Base-by-base conservation (phyloP, 2,797 vertebrate species). In the Malurus splendens region DNA sequence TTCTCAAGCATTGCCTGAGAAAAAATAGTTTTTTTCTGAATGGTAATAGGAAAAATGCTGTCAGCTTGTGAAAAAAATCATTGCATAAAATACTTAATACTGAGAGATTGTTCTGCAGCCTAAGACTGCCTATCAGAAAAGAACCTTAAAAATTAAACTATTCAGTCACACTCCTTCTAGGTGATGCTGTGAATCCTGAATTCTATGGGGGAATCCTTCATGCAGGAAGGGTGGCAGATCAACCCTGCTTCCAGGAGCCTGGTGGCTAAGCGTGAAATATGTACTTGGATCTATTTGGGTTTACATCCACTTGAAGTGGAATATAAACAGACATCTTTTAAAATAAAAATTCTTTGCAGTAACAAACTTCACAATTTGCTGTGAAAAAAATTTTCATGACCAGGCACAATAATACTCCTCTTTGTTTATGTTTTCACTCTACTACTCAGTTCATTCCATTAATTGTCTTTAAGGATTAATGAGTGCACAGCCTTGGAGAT, bases 61-160 rank as follows among this genome's bases (percentile, higher is more conserved):
- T 12, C 75, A 9, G 1, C 25, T 72, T 73, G 15, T 28, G 14
- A 62, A 59, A 48, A 1, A 1, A 2, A 27, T 28, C 2, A 1
- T 48, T 60, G 25, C 16, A 59, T 20, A 82, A 60, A 68, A 66
- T 51, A 8, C 5, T 7, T 30, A 33, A 38, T 19, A 7, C 12
- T 68, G 64, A 65, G 18, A 33, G 27, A 81, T 77, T 47, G 6
- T 10, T 65, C 5, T 13, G 52, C n/a, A n/a, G 4, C 14, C 38
- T 12, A 38, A 56, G 33, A 54, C 25, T 71, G 10, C 17, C 17
- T 72, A 45, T 1, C 6, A 57, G 45, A 54, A 68, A 89, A 82
- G 6, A 50, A 56, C 9, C 3, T 86, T 74, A 52, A 62, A 59
- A 62, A 24, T 60, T 18, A 39, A 86, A n/a, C 5, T 48, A 22